Conservation (phyloP, 2,113 vertebrate species). For the Grammomys surdaster region DNA sequence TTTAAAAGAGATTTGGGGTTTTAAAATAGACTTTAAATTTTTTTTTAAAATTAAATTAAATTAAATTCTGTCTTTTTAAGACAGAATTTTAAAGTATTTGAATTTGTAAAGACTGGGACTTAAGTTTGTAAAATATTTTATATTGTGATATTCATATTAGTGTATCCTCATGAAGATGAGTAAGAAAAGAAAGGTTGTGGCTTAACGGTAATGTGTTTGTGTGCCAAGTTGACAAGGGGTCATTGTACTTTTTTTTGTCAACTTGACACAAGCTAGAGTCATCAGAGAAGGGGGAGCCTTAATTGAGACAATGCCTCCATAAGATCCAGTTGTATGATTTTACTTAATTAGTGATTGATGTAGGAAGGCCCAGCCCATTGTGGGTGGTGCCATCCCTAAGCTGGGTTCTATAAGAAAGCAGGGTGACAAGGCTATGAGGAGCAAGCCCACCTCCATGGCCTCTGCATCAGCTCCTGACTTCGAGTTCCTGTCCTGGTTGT, state of each 20-base stretch:
- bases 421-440: background rate
- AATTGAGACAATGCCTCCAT: background rate
- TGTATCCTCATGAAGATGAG: background rate
- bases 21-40: background rate
- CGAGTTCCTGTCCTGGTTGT: background rate
- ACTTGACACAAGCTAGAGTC: background rate
- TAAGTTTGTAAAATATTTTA: background rate
- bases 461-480: background rate
- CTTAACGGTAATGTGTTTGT: background rate
- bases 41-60: too few species aligned
- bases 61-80: background rate
- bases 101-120: background rate
- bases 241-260: background rate
- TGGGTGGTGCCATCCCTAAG: background rate
- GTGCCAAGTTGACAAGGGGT: background rate
- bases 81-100: background rate
- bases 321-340: background rate
- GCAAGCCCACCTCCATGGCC: background rate
- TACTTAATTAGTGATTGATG: background rate
- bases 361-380: background rate
- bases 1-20: background rate
- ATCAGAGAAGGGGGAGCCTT: background rate
- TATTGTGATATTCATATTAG: background rate
- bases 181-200: background rate
- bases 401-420: background rate